Evolutionary conservation across 2,113 vertebrate genomes (phyloP).

Genomic region (human): DNA sequence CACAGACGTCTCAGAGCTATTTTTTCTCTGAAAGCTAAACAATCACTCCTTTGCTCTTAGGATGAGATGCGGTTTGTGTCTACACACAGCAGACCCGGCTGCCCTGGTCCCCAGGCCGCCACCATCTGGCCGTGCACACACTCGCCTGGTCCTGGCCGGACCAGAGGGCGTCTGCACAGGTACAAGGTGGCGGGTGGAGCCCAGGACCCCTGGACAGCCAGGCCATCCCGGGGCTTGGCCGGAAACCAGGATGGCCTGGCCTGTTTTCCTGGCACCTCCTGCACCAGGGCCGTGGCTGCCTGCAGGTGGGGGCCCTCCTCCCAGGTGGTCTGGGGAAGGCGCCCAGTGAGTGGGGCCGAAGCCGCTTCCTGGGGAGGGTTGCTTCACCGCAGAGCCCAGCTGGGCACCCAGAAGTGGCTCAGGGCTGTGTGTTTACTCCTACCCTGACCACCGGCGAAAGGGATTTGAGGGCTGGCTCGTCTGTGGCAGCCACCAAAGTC

Average conservation of each 20-base stretch:
- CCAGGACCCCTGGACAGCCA: not conserved
- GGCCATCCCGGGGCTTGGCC: rapidly evolving
- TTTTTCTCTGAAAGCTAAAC: not conserved
- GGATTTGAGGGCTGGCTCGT: not conserved
- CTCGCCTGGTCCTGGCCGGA: not conserved
- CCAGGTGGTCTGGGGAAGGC: not conserved
- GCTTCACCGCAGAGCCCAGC: not conserved
- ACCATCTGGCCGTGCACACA: too few relatives aligned
- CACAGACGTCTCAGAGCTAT: not conserved
- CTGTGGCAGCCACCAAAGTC: not conserved
- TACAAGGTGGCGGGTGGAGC: not conserved
- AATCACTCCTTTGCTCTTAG: not conserved
- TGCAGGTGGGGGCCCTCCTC: not conserved
- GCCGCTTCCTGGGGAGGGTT: too few relatives aligned
- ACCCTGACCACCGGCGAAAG: not conserved
- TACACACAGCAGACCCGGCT: not conserved
- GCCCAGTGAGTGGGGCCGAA: too few relatives aligned
- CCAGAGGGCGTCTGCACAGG: not conserved
- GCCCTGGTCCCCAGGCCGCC: rapidly evolving
- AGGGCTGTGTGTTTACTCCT: not conserved
- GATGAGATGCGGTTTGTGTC: not conserved
- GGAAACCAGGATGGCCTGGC: not conserved
- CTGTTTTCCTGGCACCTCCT: not conserved
- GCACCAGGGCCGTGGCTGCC: not conserved
- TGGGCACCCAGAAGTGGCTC: not conserved